phyloP scores from a whole-genome alignment of 2,113 vertebrate species.

The Oncorhynchus kisutch region DNA sequence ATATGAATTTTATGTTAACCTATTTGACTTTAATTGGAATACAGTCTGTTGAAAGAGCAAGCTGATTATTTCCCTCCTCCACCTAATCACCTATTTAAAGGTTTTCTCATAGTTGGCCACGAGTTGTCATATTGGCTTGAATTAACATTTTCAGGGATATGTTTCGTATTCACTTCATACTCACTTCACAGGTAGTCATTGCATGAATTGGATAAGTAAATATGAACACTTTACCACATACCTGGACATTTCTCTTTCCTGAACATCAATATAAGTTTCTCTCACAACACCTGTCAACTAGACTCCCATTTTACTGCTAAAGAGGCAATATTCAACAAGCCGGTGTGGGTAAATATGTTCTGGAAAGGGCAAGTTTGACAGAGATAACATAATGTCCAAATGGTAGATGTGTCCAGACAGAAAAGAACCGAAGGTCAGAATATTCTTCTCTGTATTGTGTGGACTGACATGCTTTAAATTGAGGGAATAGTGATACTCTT shows the following conservation, averaged over 20 bases:
- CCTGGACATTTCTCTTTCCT: slow-evolving; percentile 29
- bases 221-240: too few relatives aligned
- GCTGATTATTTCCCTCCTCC: slow-evolving; percentile 47
- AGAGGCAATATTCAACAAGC: background rate
- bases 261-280: background rate
- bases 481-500: background rate
- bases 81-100: slow-evolving; percentile 33
- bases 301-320: background rate
- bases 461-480: background rate
- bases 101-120: too few relatives aligned
- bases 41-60: slow-evolving; percentile 40
- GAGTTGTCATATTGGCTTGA: slow-evolving; percentile 29
- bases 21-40: slow-evolving; percentile 43
- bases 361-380: slow-evolving; percentile 2
- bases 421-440: background rate
- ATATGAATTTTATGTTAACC: slow-evolving; percentile 39
- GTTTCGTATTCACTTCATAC: too few relatives aligned
- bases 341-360: background rate
- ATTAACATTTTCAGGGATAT: slow-evolving; percentile 25
- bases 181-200: too few relatives aligned
- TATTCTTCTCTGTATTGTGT: background rate
- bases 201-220: too few relatives aligned
- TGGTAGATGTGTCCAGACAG: background rate
- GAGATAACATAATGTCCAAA: background rate
- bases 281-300: background rate